Evolutionary conservation across 2,888 invertebrate genomes (phyloP).

Genomic region (Mallateleia sp.): DNA sequence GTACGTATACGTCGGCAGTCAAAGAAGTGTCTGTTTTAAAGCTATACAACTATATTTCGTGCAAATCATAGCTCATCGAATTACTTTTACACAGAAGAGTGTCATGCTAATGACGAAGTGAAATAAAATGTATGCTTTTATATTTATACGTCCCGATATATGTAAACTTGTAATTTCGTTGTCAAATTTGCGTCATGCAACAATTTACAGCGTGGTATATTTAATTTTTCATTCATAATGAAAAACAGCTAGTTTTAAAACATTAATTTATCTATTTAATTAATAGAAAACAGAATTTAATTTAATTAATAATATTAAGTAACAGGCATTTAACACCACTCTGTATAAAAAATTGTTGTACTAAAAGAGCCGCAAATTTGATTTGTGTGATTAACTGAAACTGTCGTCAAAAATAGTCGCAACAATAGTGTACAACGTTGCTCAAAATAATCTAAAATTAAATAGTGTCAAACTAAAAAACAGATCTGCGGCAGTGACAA

Average conservation of each 20-base stretch:
- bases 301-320: no score
- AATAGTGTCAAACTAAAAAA: constrained; percentile 57
- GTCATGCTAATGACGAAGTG: constrained; percentile 84
- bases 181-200: constrained; percentile 28
- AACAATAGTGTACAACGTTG: background rate
- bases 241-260: no score
- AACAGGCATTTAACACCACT: no score
- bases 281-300: no score
- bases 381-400: constrained; percentile 1
- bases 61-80: no score
- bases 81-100: constrained; percentile 82
- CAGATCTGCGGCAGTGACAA: constrained; percentile 54
- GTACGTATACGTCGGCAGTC: no score
- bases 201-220: constrained; percentile 27
- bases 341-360: background rate
- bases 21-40: no score
- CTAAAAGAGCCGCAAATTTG: background rate
- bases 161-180: background rate
- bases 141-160: constrained; percentile 25
- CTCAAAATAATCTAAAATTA: constrained; percentile 32
- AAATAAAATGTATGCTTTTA: constrained; percentile 82
- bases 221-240: no score
- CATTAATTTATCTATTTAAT: no score
- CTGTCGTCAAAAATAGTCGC: background rate
- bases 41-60: no score